These are phyloP conservation scores for Petrocephalus sullivani DNA, from an alignment of 2,797 vertebrate genomes.

Conservation along the genomic window DNA sequence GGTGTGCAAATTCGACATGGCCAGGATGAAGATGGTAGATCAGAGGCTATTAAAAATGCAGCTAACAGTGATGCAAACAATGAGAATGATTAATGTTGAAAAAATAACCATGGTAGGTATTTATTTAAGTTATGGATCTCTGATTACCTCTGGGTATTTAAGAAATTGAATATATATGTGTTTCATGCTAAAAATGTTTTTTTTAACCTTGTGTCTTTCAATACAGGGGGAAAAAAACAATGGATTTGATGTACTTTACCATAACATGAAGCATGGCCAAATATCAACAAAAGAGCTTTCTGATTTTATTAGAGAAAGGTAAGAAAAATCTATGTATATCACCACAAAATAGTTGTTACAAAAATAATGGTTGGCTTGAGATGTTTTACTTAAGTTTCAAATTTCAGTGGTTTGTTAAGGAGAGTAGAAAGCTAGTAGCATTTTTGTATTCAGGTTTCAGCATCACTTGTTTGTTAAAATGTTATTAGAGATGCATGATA, in stretches of 20 bases:
- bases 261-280: conserved; percentile 97
- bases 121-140: background rate
- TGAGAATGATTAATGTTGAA: conserved; percentile 46
- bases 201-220: conserved; percentile 36
- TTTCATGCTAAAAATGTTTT: background rate
- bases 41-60: conserved; percentile 49
- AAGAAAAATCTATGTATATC: conserved; percentile 37
- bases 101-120: conserved; percentile 40
- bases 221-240: conserved; percentile 90
- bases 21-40: conserved; percentile 53
- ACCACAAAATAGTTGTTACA: background rate
- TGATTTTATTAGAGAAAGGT: conserved; percentile 98
- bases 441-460: background rate
- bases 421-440: background rate
- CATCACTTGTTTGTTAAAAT: background rate
- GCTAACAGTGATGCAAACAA: conserved; percentile 46
- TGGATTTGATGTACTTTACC: conserved; percentile 96
- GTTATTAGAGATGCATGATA: background rate
- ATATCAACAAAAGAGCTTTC: conserved; percentile 94
- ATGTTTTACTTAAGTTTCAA: no score
- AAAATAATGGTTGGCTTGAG: background rate
- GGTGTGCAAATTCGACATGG: conserved; percentile 38
- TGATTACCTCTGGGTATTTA: background rate
- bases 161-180: background rate
- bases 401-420: no score